Conservation (phyloP, 1,140 invertebrate species). For the Scaptodrosophila lebanonensis region DNA sequence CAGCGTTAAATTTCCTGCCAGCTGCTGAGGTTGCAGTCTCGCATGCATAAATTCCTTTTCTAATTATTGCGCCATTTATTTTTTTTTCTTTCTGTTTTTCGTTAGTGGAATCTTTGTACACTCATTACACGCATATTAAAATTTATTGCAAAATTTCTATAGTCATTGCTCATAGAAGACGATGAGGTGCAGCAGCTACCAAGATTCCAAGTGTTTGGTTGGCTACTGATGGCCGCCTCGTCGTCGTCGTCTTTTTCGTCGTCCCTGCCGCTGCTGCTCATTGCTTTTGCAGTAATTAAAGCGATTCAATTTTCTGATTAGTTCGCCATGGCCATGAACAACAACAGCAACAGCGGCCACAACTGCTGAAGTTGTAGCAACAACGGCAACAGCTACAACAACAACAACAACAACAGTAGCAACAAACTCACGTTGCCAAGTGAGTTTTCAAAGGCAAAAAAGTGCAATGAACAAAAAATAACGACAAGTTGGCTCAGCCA, state of each 20-base stretch:
- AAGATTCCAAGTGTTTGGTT: too few relatives aligned
- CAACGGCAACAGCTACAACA: too few relatives aligned
- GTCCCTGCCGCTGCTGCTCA: constrained; percentile 30
- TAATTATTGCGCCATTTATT: constrained; percentile 62
- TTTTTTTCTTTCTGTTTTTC: constrained; percentile 12
- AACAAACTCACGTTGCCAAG: too few relatives aligned
- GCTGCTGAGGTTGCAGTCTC: not conserved
- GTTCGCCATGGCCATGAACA: constrained; percentile 72
- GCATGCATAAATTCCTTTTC: constrained; percentile 54
- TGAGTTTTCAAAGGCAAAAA: constrained; percentile 28
- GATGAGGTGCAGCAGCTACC: constrained; percentile 37
- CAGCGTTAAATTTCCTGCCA: not conserved
- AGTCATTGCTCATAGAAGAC: constrained; percentile 71
- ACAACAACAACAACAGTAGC: too few relatives aligned
- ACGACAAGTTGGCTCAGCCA: constrained; percentile 1
- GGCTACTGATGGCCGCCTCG: constrained; percentile 15
- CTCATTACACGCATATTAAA: constrained; percentile 76
- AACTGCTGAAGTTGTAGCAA: not conserved
- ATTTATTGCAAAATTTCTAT: constrained; percentile 73
- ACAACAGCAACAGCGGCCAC: not conserved
- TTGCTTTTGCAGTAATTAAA: constrained; percentile 75
- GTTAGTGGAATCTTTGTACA: constrained; percentile 55
- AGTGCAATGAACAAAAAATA: not conserved
- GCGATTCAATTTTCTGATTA: constrained; percentile 76
- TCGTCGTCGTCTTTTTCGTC: not conserved